Evolutionary conservation across 2,113 vertebrate species (phyloP).

Genomic region (Thamnophis sirtalis): DNA sequence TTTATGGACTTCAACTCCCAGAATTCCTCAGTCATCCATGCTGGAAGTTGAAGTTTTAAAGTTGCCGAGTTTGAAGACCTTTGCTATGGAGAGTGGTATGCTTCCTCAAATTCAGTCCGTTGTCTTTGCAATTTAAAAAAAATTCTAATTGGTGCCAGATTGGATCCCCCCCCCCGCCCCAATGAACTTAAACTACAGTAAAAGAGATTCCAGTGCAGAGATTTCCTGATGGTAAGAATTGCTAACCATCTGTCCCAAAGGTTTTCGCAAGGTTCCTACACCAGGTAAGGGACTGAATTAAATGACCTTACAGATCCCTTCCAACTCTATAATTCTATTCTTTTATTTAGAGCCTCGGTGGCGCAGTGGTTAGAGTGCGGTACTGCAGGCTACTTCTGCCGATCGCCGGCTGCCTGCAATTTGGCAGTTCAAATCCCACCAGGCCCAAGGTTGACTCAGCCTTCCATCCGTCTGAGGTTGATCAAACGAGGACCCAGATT

Average conservation of each 20-base stretch:
- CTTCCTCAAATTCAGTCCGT: neutral
- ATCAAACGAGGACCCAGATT: too few species aligned
- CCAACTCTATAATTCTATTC: neutral
- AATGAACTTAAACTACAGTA: neutral
- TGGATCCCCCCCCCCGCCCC: too few species aligned
- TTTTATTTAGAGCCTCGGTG: neutral
- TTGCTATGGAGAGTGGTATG: neutral
- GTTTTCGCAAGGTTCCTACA: neutral
- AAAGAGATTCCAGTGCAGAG: neutral
- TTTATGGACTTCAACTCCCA: too few species aligned
- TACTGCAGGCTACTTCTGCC: too few species aligned
- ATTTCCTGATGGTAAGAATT: neutral
- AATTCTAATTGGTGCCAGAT: neutral
- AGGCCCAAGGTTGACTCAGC: too few species aligned
- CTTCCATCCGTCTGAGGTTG: too few species aligned
- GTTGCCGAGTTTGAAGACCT: too few species aligned
- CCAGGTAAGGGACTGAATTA: neutral
- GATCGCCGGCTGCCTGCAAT: too few species aligned
- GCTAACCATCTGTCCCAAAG: neutral
- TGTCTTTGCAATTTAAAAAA: neutral
- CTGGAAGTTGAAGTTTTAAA: too few species aligned
- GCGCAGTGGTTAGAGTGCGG: too few species aligned
- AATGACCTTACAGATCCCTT: neutral
- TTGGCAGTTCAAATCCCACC: too few species aligned
- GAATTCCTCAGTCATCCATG: too few species aligned